Percentiles rank a stretch among this genome's conserved stretches.
phyloP scores from a whole-genome alignment of 2,888 invertebrate genomes.

The Drosophila glabriapex region DNA sequence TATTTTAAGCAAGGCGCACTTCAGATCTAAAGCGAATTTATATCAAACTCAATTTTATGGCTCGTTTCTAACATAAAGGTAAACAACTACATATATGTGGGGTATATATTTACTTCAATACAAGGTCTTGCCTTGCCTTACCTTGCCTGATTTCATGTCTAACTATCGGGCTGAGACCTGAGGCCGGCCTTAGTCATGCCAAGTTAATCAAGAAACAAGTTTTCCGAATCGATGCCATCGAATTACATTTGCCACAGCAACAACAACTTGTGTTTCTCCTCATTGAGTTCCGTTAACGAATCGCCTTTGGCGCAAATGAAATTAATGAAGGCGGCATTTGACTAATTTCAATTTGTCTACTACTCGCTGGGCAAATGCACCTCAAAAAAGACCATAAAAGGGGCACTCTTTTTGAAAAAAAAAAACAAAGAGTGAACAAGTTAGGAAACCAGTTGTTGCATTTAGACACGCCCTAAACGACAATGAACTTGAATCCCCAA shows the following conservation, averaged over 20 bases:
- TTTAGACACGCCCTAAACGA: slow-evolving; percentile 54
- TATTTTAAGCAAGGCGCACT: not conserved
- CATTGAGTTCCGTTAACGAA: slow-evolving; percentile 59
- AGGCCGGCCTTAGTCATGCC: slow-evolving; percentile 62
- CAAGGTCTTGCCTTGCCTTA: slow-evolving; percentile 35
- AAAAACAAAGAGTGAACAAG: not conserved
- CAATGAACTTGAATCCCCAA: slow-evolving; percentile 59
- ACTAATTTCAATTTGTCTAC: slow-evolving; percentile 44
- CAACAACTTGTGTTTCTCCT: slow-evolving; percentile 29
- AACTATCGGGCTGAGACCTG: slow-evolving; percentile 23
- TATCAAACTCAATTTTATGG: slow-evolving; percentile 3
- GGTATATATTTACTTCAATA: slow-evolving; percentile 14
- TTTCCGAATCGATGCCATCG: slow-evolving; percentile 54
- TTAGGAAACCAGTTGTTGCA: slow-evolving; percentile 20
- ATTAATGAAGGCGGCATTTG: slow-evolving; percentile 39
- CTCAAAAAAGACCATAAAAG: slow-evolving; percentile 27
- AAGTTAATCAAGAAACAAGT: slow-evolving; percentile 65
- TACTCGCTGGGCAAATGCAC: slow-evolving; percentile 12
- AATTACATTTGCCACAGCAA: slow-evolving; percentile 44
- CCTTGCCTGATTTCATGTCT: slow-evolving; percentile 35
- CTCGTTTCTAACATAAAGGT: not conserved
- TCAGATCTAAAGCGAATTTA: not conserved
- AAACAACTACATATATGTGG: not conserved
- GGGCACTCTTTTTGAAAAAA: not conserved
- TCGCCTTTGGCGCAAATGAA: slow-evolving; percentile 35